Evolutionary conservation across 2,113 vertebrate genomes (phyloP).

Genomic region (Phodopus roborovskii): DNA sequence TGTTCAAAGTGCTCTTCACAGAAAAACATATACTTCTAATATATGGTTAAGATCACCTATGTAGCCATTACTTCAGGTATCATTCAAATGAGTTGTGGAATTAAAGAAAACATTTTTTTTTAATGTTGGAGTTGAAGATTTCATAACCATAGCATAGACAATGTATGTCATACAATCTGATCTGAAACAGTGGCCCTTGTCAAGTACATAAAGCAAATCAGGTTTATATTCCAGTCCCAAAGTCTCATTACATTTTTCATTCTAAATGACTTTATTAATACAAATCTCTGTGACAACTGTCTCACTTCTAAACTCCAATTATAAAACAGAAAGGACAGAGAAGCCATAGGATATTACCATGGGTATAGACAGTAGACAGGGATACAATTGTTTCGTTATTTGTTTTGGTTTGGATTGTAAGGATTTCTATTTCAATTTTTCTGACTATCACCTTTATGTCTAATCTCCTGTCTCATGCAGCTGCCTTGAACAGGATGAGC

Average conservation of each 20-base stretch:
- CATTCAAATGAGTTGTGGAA: neutral
- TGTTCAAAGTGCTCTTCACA: neutral
- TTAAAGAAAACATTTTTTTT: constrained; percentile 8
- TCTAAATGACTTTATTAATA: constrained; percentile 14
- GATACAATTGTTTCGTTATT: neutral
- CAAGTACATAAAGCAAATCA: constrained; percentile 24
- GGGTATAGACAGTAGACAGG: neutral
- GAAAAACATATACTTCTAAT: neutral
- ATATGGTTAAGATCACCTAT: neutral
- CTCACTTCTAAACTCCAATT: neutral
- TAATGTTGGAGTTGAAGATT: constrained; percentile 23
- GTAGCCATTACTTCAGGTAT: neutral
- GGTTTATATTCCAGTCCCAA: constrained; percentile 6
- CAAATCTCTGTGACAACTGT: neutral
- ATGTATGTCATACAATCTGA: neutral
- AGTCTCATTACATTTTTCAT: constrained; percentile 21
- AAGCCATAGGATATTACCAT: neutral
- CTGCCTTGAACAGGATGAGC: neutral
- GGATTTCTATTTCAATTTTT: neutral
- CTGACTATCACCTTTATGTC: neutral
- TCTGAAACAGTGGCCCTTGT: neutral
- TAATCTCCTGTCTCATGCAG: neutral
- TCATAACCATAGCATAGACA: neutral
- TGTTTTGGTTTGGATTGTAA: neutral
- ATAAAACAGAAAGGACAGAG: neutral